Conservation (phyloP, 2,797 vertebrate species). For the Ptychobarbus kaznakovi region DNA sequence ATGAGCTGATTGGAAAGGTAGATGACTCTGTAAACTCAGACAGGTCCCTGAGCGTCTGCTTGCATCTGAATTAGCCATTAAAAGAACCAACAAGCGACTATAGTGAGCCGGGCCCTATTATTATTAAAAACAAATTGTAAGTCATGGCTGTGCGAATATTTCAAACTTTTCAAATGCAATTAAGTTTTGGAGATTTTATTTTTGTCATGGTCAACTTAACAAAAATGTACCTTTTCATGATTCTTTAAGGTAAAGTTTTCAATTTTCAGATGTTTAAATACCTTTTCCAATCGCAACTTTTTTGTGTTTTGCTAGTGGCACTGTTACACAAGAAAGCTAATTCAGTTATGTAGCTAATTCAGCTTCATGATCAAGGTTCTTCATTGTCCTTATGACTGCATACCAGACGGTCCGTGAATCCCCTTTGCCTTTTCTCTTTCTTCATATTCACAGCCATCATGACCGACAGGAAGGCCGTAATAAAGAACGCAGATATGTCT, state of each 20-base stretch:
- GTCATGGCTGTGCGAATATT: not conserved
- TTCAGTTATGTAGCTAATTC: not conserved
- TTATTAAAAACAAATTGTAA: not conserved
- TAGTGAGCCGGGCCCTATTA: not conserved
- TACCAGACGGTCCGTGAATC: not conserved
- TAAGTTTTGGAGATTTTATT: not conserved
- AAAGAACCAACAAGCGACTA: not conserved
- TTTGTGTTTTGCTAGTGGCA: not conserved
- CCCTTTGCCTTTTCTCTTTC: slow-evolving; percentile 4
- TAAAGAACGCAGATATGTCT: slow-evolving; percentile 99
- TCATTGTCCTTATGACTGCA: not conserved
- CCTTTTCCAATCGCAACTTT: not conserved
- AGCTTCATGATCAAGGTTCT: not conserved
- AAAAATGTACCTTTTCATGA: not conserved
- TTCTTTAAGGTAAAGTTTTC: not conserved
- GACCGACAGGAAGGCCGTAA: slow-evolving; percentile 98
- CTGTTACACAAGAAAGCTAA: not conserved
- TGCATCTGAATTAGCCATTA: not conserved
- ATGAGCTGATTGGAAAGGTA: slow-evolving; percentile 30
- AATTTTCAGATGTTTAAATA: not conserved
- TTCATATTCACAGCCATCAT: slow-evolving; percentile 77
- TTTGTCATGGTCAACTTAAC: not conserved
- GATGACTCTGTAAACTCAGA: slow-evolving; percentile 19
- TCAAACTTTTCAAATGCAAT: not conserved
- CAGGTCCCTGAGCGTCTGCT: slow-evolving; percentile 5